These are phyloP conservation scores for Drosophila aldrichi DNA, from an alignment of 2,888 invertebrate genomes.

Conservation along the genomic window DNA sequence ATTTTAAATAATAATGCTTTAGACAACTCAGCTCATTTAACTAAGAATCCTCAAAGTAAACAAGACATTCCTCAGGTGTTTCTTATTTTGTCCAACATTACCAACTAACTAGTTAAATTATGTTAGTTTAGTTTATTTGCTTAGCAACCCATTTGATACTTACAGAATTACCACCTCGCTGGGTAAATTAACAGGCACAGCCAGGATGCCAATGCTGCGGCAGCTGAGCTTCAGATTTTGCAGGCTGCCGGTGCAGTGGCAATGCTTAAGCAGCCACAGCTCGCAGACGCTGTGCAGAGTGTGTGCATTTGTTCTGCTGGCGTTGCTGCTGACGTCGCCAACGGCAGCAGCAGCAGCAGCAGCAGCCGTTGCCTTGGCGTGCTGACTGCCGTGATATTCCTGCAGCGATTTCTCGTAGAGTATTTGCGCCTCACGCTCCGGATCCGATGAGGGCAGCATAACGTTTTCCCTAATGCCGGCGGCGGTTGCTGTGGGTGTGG, in stretches of 20 bases:
- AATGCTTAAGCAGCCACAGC: conserved; percentile 82
- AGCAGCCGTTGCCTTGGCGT: conserved; percentile 30
- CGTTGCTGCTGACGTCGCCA: conserved; percentile 13
- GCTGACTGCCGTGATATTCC: conserved; percentile 80
- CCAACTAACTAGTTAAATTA: background rate
- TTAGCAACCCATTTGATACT: conserved; percentile 65
- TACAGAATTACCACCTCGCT: conserved; percentile 82
- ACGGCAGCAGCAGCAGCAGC: background rate
- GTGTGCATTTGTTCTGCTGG: conserved; percentile 48
- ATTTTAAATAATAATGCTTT: too few species aligned
- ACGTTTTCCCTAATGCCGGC: conserved; percentile 83
- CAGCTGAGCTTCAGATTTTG: conserved; percentile 83
- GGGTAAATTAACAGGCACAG: conserved; percentile 84
- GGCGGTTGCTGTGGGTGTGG: conserved; percentile 35
- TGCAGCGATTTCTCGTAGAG: conserved; percentile 84
- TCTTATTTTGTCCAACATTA: too few species aligned
- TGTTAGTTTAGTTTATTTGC: background rate
- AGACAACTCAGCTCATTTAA: too few species aligned
- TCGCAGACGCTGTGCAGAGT: conserved; percentile 82
- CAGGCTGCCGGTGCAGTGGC: conserved; percentile 83
- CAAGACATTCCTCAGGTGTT: background rate
- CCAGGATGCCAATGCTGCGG: conserved; percentile 82
- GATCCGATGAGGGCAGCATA: conserved; percentile 83
- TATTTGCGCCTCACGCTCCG: conserved; percentile 84
- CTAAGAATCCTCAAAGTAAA: background rate